A percentile compares a stretch with the other conserved stretches of the same genome.
Conservation (phyloP, 2,113 vertebrate genomes). For the Xiphorhynchus elegans region DNA sequence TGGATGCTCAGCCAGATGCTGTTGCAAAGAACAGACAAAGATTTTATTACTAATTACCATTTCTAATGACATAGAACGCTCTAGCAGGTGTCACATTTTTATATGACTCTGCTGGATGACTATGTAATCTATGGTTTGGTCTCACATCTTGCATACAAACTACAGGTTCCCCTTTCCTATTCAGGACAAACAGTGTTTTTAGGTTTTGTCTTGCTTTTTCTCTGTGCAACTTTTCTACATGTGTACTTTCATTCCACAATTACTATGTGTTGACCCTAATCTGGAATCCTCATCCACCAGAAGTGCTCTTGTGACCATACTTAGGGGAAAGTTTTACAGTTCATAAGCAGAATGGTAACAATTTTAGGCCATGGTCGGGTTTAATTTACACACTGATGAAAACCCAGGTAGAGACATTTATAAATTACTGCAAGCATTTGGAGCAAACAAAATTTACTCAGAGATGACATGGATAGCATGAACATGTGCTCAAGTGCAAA, state of each 20-base stretch:
- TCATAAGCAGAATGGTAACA: background rate
- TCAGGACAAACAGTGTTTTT: background rate
- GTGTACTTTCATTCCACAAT: background rate
- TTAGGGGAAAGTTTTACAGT: background rate
- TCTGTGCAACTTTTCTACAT: background rate
- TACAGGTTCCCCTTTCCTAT: background rate
- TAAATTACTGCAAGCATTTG: background rate
- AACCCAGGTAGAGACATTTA: background rate
- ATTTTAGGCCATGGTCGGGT: background rate
- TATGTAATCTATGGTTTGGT: background rate
- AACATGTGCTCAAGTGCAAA: background rate
- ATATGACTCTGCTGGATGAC: background rate
- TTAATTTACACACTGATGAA: background rate
- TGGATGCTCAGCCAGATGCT: conserved; percentile 15
- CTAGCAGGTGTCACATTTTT: background rate
- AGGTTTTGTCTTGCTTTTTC: background rate
- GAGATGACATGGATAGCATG: background rate
- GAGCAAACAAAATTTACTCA: background rate
- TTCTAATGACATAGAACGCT: conserved; percentile 27
- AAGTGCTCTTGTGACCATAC: background rate
- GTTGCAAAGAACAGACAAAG: background rate
- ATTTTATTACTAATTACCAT: conserved; percentile 3
- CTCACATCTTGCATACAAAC: background rate
- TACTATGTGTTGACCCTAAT: background rate
- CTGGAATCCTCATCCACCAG: background rate